Evolutionary conservation across 2,113 vertebrate species (phyloP).

Genomic region (Eira barbara): DNA sequence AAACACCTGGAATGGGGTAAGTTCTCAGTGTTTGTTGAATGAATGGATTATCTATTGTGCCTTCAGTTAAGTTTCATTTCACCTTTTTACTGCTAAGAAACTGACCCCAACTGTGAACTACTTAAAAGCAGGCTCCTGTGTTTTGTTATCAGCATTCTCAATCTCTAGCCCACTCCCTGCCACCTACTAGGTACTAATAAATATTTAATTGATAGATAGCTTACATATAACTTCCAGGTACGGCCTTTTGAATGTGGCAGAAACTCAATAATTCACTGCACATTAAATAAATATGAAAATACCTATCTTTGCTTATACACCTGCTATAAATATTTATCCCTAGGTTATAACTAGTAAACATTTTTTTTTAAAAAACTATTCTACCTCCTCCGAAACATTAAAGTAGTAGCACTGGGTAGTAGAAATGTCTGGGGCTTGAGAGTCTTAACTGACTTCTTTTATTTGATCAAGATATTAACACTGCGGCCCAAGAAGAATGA

Average conservation of each 20-base stretch:
- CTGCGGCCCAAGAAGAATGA: neutral
- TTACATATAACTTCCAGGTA: neutral
- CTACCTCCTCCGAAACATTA: neutral
- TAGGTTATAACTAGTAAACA: neutral
- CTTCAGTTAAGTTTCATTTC: neutral
- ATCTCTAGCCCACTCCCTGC: neutral
- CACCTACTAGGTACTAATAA: neutral
- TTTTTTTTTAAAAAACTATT: neutral
- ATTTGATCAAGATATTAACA: neutral
- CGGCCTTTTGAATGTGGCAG: neutral
- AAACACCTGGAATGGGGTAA: neutral
- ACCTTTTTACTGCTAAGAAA: neutral
- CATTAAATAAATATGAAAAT: slow-evolving; percentile 28
- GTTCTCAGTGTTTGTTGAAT: neutral
- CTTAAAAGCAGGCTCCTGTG: neutral
- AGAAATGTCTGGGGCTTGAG: neutral
- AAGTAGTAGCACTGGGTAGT: neutral
- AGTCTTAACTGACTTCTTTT: neutral
- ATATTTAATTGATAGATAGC: neutral
- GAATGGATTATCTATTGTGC: neutral
- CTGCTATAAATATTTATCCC: slow-evolving; percentile 4
- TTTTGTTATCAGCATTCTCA: neutral
- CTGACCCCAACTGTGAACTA: neutral
- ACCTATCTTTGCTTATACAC: neutral
- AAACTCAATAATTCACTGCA: neutral